Conservation (phyloP, 1,140 invertebrate species). For the Dinoponera quadriceps region DNA sequence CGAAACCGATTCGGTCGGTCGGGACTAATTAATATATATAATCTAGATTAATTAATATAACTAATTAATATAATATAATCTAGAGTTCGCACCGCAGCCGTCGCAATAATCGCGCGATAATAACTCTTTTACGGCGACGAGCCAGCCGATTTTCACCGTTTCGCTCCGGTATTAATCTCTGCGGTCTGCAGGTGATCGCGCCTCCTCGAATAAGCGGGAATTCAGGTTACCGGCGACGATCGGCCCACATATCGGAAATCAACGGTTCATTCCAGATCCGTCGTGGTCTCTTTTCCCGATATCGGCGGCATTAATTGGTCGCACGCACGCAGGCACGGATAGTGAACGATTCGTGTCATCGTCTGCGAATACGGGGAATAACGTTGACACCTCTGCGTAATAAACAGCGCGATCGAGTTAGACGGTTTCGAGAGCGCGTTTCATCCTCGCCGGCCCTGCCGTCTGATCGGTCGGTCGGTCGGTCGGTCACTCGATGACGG, state of each 20-base stretch:
- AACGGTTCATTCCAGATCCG: conserved; percentile 37
- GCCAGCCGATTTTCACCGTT: conserved; percentile 10
- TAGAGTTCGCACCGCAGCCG: no score
- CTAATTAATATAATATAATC: no score
- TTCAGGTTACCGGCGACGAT: conserved; percentile 36
- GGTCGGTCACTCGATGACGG: neutral
- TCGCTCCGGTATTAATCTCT: conserved; percentile 19
- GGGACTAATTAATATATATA: neutral
- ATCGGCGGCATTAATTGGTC: neutral
- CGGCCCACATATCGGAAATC: conserved; percentile 42
- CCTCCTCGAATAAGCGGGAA: conserved; percentile 27
- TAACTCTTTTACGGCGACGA: neutral
- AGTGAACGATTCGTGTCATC: conserved; percentile 9
- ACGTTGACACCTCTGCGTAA: conserved; percentile 4
- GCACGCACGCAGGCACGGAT: neutral
- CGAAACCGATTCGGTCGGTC: no score
- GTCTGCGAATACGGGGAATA: neutral
- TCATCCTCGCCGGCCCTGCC: neutral
- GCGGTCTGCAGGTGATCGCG: conserved; percentile 9
- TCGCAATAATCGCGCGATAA: conserved; percentile 15
- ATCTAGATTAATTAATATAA: neutral
- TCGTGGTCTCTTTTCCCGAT: conserved; percentile 19
- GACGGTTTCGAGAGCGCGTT: conserved; percentile 7
- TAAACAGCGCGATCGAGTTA: conserved; percentile 5
- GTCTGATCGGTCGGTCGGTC: no score